Conservation (phyloP, 2,888 invertebrate species). For the Chloroclystis v-ata region DNA sequence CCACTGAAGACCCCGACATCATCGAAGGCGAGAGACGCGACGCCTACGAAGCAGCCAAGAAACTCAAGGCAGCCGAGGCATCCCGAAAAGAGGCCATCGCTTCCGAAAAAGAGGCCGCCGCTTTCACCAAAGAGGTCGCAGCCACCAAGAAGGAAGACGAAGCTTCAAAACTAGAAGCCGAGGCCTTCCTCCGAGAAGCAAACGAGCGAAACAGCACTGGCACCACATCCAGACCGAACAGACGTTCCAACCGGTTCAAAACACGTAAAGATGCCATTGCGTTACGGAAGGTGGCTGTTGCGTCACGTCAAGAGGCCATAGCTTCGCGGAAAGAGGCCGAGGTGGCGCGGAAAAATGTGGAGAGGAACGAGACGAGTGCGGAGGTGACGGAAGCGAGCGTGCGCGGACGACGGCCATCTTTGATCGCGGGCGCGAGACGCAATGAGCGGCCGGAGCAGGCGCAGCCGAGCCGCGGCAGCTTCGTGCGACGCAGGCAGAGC, state of each 20-base stretch:
- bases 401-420: constrained; percentile 53
- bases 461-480: constrained; percentile 52
- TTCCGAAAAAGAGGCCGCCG: constrained; percentile 18
- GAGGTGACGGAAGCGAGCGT: constrained; percentile 29
- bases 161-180: constrained; percentile 18
- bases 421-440: constrained; percentile 49
- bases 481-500: constrained; percentile 56
- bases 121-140: constrained; percentile 26
- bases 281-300: constrained; percentile 12
- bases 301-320: constrained; percentile 12
- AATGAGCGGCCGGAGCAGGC: constrained; percentile 48
- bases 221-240: constrained; percentile 13
- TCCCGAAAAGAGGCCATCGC: constrained; percentile 35
- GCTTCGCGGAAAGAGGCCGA: constrained; percentile 32
- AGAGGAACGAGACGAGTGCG: constrained; percentile 37
- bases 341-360: constrained; percentile 38
- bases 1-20: constrained; percentile 30
- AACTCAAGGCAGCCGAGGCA: constrained; percentile 37
- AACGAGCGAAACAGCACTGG: constrained; percentile 16
- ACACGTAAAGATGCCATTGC: constrained; percentile 15
- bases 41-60: constrained; percentile 30
- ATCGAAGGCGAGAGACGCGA: constrained; percentile 30
- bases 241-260: constrained; percentile 15
- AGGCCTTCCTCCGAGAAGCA: constrained; percentile 16
- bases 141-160: constrained; percentile 16